Base-by-base conservation (phyloP, 2,888 invertebrate genomes). In the Ethmia dodecea region DNA sequence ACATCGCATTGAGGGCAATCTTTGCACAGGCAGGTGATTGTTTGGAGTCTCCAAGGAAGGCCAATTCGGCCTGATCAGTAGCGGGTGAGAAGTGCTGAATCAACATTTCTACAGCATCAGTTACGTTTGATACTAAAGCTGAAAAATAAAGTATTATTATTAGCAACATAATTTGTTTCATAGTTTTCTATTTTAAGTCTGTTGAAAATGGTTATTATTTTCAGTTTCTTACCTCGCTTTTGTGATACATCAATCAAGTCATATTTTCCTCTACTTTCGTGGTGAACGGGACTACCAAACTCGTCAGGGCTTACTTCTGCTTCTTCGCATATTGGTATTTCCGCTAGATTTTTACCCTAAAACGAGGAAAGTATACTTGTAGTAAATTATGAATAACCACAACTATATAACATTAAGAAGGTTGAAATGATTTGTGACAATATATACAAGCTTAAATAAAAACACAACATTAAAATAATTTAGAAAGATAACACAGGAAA, bases 21-120 rank as follows among this genome's bases (percentile, higher is more conserved):
- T 93, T 92, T 5, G 92, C 91, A 55, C 92, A 91, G 14, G 89
- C 87, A 9, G 92, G 90, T 37, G 90, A 90, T 37, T 86, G 64
- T 44, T 76, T 80, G 0, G 89, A 89, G 60, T 90, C 90, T 25
- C 89, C 90, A 20, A 90, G 65, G 45, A 78, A 78, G 11, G 86
- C 86, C 38, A 90, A 61, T 61, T 92, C 91, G 13, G 84, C 81
- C 56, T 90, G 90, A 52, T 90, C 89, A 31, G 90, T 90, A 16
- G 90, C 90, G 10, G 89, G 65, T 1, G 92, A 89, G 58, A 93
- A 92, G 69, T 93, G 91, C 52, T 91, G 89, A 41, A 93, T 88
- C 36, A 95, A 70, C 72, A 91, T 89, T 67, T 94, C 93, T 0
- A 94, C 93, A 3, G 94, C 91, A 60, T 91, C 91, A 35, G 91